Evolutionary conservation across 2,113 vertebrate species (phyloP).

Genomic region (Calyptommatus sinebrachiatus): DNA sequence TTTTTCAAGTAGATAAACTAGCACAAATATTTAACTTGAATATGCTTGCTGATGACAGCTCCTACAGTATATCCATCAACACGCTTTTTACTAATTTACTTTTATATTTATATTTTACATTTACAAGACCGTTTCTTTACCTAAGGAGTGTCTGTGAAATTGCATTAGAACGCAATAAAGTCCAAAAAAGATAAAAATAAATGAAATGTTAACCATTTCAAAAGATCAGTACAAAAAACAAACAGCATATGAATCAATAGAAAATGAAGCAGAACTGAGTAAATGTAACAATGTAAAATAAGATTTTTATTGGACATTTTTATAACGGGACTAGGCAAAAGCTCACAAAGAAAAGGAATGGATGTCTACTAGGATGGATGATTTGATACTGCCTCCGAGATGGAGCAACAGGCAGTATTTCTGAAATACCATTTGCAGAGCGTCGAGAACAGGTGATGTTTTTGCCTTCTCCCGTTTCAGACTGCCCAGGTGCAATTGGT

Average conservation of each 20-base stretch:
- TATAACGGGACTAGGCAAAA: background rate
- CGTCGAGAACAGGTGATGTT: too few relatives aligned
- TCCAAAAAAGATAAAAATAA: background rate
- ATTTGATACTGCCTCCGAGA: too few relatives aligned
- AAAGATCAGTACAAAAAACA: background rate
- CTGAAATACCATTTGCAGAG: too few relatives aligned
- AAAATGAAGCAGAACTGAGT: background rate
- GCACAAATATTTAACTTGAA: too few relatives aligned
- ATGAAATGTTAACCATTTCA: background rate
- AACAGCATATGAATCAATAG: background rate
- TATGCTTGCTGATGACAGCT: too few relatives aligned
- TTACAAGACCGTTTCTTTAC: background rate
- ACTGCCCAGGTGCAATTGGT: too few relatives aligned
- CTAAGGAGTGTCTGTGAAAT: background rate
- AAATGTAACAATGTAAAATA: background rate
- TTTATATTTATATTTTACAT: background rate
- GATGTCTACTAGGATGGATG: too few relatives aligned
- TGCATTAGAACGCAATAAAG: background rate
- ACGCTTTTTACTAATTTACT: background rate
- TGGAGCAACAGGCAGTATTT: too few relatives aligned
- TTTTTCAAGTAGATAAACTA: too few relatives aligned
- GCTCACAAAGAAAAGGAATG: background rate
- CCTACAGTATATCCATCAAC: too few relatives aligned
- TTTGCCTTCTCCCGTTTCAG: too few relatives aligned
- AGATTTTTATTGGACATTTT: background rate